phyloP scores from a whole-genome alignment of 2,797 vertebrate species.

The Chromis chromis region DNA sequence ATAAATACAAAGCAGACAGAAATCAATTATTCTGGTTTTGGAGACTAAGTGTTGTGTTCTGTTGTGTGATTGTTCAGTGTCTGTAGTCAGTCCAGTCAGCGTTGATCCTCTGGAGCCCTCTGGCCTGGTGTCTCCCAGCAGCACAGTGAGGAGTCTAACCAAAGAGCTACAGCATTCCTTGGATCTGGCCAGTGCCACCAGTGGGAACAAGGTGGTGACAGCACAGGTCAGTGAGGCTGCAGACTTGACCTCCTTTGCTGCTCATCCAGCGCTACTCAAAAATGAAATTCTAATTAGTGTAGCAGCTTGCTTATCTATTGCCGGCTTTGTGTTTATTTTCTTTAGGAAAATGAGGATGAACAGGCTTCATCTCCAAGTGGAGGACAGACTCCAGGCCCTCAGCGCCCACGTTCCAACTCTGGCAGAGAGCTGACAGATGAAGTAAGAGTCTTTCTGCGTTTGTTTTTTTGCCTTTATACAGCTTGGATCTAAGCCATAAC shows the following conservation, averaged over 20 bases:
- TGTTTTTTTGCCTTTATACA: background rate
- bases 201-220: constrained; percentile 96
- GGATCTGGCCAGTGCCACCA: constrained; percentile 97
- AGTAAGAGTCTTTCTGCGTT: constrained; percentile 75
- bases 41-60: background rate
- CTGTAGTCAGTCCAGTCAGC: constrained; percentile 65
- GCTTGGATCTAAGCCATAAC: background rate
- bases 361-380: constrained; percentile 76
- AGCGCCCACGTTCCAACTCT: constrained; percentile 96
- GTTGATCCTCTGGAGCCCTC: constrained; percentile 83
- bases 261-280: background rate
- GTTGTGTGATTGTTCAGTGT: constrained; percentile 77
- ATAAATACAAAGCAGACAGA: background rate
- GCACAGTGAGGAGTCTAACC: constrained; percentile 86
- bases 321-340: constrained; percentile 61
- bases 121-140: constrained; percentile 89
- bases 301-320: background rate
- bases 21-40: background rate
- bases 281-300: background rate
- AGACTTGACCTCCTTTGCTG: background rate
- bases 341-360: constrained; percentile 94
- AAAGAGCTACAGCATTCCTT: constrained; percentile 96
- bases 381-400: constrained; percentile 89
- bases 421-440: constrained; percentile 98
- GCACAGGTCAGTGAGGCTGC: constrained; percentile 88